Percentiles rank a stretch among this genome's conserved stretches.
phyloP scores from a whole-genome alignment of 2,113 vertebrate genomes.

The Hippolais icterina region DNA sequence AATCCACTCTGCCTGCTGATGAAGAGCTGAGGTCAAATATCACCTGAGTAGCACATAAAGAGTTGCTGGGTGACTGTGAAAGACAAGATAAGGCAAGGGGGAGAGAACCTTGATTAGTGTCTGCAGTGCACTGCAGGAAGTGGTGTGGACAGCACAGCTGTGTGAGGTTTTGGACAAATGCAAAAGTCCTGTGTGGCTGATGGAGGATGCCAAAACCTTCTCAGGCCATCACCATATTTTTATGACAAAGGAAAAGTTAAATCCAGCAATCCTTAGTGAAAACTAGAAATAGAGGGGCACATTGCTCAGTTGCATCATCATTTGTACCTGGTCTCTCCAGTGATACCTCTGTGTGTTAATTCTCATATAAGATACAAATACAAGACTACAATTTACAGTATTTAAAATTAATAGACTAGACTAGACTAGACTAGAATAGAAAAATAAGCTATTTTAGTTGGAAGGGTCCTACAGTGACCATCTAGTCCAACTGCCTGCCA shows the following conservation, averaged over 20 bases:
- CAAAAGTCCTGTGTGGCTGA: neutral
- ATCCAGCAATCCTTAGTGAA: neutral
- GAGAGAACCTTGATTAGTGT: neutral
- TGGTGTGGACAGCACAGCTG: neutral
- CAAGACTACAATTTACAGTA: neutral
- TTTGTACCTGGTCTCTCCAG: neutral
- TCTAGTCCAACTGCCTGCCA: neutral
- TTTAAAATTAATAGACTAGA: neutral
- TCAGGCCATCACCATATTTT: neutral
- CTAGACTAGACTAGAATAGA: neutral
- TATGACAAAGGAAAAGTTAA: neutral
- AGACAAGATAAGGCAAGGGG: neutral
- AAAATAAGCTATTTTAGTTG: neutral
- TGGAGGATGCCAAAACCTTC: neutral
- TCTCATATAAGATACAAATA: neutral
- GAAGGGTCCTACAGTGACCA: fast-evolving
- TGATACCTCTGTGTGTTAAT: neutral
- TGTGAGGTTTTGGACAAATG: neutral
- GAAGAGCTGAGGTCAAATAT: neutral
- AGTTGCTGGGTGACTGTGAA: neutral
- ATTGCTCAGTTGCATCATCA: neutral
- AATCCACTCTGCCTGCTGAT: neutral
- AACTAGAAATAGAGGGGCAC: neutral
- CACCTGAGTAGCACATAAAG: neutral
- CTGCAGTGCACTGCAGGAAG: neutral